Base-by-base conservation (phyloP, 2,888 invertebrate genomes). In the Polietes domitor region DNA sequence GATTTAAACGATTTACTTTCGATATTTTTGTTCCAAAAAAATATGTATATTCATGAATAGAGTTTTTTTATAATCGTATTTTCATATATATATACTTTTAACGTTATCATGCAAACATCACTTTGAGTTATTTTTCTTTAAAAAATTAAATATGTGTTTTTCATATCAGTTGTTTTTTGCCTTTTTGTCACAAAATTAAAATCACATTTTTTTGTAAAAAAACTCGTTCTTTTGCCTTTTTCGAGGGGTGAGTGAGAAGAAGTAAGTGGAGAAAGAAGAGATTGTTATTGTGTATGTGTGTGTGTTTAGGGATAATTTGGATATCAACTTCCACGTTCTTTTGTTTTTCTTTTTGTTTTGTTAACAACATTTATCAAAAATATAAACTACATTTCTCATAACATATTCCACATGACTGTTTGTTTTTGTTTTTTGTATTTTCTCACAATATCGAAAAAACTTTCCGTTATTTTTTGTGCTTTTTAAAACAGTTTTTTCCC, bases 331-430 rank as follows among this genome's bases (percentile, higher is more conserved):
- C 61, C 73, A 65, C 24, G 75, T 85, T 73, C 32, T 72, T 83
- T 83, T 32, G 21, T 81, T 77, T 80, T 80, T 75, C 63, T 72
- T 61, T 80, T 63, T 65, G 85, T 86, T 85, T 76, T 85, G 47
- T 86, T 89, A 90, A 90, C 90, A 90, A 90, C 90, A 89, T 90
- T 90, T 90, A 90, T 90, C 90, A 90, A 90, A 90, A 90, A 90
- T 90, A 90, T 90, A 90, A 89, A 90, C 89, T 89, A 90, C 89
- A 88, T 87, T 82, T 77, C 80, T 71, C 70, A 71, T 85, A 86
- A 86, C 85, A 82, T 85, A 85, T 86, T 86, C 80, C 82, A 79
- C 72, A 71, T 80, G 79, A 61, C 73, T 79, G 76, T 68, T 81
- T 77, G 50, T 74, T 37, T 37, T 74, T 73, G 37, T 0, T 65